These are phyloP conservation scores for Ovibos moschatus DNA, from an alignment of 2,113 vertebrate species.

Conservation along the genomic window DNA sequence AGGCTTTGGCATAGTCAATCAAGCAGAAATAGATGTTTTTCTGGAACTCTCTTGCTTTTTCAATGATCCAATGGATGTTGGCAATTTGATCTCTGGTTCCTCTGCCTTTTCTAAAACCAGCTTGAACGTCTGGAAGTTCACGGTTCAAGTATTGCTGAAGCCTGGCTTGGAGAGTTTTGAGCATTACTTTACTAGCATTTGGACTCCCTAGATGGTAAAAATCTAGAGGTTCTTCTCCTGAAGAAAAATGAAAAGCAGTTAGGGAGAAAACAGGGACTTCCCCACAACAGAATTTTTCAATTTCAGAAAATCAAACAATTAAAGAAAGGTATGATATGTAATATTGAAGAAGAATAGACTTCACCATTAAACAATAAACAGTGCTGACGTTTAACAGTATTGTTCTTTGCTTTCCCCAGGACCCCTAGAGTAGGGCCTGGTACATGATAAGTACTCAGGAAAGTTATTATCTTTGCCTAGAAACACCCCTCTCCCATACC, in stretches of 20 bases:
- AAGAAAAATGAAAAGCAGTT: not conserved
- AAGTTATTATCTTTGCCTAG: not conserved
- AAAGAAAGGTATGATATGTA: constrained; percentile 20
- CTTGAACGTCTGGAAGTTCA: no score
- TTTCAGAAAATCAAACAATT: constrained; percentile 44
- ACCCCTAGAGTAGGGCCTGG: not conserved
- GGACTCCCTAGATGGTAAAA: not conserved
- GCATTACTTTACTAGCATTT: not conserved
- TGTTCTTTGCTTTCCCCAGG: not conserved
- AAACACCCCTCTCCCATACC: not conserved
- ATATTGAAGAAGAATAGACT: constrained; percentile 5
- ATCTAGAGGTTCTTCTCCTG: not conserved
- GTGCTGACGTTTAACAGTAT: not conserved
- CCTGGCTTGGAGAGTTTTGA: no score
- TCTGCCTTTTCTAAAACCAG: no score
- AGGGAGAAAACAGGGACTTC: not conserved
- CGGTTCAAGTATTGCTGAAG: accelerated
- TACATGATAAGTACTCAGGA: not conserved
- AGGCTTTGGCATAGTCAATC: no score
- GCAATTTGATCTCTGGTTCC: no score
- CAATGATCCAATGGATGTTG: no score
- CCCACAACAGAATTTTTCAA: not conserved
- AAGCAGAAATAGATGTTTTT: no score
- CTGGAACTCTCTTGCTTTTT: no score
- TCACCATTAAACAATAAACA: not conserved